These are phyloP conservation scores for Machaerirhynchus nigripectus DNA, from an alignment of 2,113 vertebrate genomes.

Conservation along the genomic window DNA sequence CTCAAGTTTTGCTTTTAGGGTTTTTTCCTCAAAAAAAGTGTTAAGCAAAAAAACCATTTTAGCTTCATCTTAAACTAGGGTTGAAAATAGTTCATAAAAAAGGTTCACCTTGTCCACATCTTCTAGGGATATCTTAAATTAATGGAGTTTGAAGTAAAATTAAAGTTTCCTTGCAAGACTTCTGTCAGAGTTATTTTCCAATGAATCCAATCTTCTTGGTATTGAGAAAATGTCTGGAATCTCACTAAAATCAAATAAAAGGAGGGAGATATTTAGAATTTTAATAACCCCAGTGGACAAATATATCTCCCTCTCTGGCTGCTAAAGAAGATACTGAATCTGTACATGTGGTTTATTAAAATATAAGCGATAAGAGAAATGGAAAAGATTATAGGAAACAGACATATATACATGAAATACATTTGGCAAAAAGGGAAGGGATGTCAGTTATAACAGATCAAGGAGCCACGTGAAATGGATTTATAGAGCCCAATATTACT, in stretches of 20 bases:
- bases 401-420: not conserved
- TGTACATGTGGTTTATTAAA: constrained; percentile 45
- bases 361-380: constrained; percentile 42
- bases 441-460: constrained; percentile 12
- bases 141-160: not conserved
- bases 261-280: constrained; percentile 39
- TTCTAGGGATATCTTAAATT: not conserved
- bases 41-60: not conserved
- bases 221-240: constrained; percentile 44
- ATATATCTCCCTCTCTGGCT: not conserved
- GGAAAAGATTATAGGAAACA: constrained; percentile 14
- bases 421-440: not conserved
- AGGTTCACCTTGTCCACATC: not conserved
- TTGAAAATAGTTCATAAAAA: not conserved
- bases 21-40: not conserved
- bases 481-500: not conserved
- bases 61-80: not conserved
- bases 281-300: constrained; percentile 54
- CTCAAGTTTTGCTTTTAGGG: not conserved
- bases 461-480: not conserved
- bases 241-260: constrained; percentile 60
- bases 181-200: constrained; percentile 23
- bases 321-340: constrained; percentile 18
- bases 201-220: not conserved
- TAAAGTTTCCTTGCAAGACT: not conserved